Evolutionary conservation across 2,888 invertebrate genomes (phyloP).

Genomic region (Aporophyla nigra): DNA sequence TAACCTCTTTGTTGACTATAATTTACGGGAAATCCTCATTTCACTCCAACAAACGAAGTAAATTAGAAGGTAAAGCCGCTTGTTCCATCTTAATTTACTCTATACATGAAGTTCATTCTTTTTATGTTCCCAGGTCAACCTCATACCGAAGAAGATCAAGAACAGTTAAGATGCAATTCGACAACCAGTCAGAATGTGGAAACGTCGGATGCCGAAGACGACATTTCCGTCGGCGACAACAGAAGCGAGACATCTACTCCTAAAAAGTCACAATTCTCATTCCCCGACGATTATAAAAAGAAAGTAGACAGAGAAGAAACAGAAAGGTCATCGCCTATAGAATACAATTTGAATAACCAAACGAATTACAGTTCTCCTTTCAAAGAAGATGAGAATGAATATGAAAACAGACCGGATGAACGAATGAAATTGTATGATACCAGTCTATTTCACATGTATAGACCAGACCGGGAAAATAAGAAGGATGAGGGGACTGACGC

Average conservation of each 20-base stretch:
- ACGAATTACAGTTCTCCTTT: conserved; percentile 83
- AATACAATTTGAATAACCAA: conserved; percentile 77
- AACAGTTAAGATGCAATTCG: conserved; percentile 72
- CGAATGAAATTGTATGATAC: conserved; percentile 84
- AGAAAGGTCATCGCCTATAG: conserved; percentile 78
- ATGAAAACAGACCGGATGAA: conserved; percentile 79
- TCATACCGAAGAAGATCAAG: conserved; percentile 77
- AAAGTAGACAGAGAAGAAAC: conserved; percentile 74
- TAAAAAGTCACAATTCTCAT: conserved; percentile 71
- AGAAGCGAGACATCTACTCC: conserved; percentile 85
- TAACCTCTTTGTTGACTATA: conserved; percentile 75
- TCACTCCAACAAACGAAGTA: conserved; percentile 31
- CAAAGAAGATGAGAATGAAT: conserved; percentile 85
- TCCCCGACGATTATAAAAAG: conserved; percentile 71
- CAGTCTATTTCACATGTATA: conserved; percentile 85
- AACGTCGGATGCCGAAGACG: conserved; percentile 83
- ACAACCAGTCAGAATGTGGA: conserved; percentile 78
- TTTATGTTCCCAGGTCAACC: conserved; percentile 73
- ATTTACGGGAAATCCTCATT: conserved; percentile 66
- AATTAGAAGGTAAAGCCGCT: conserved; percentile 18
- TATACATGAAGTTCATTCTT: conserved; percentile 14
- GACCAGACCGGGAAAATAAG: conserved; percentile 79
- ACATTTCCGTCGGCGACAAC: conserved; percentile 87
- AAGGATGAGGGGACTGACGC: conserved; percentile 77
- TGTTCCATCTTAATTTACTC: background rate